Evolutionary conservation across 2,888 invertebrate species (phyloP).

Genomic region (Arrhopalites spinosus): DNA sequence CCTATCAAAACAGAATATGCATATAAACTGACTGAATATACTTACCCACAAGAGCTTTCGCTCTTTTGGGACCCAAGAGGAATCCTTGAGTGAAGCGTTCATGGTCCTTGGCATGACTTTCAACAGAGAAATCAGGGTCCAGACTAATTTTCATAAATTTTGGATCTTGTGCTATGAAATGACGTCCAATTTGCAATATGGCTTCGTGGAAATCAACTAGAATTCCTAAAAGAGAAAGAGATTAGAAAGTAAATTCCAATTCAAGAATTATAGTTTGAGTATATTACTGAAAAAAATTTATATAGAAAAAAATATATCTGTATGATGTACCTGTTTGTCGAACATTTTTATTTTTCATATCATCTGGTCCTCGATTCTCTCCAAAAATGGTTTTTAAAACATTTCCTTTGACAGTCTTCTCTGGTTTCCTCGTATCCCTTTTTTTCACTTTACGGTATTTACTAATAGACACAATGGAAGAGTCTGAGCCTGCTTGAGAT

Average conservation of each 20-base stretch:
- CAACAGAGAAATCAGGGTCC: constrained; percentile 92
- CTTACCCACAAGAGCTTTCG: constrained; percentile 84
- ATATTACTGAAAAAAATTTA: neutral
- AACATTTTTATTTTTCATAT: constrained; percentile 92
- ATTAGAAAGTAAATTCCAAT: constrained; percentile 5
- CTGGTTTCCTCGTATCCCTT: constrained; percentile 82
- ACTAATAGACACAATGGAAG: constrained; percentile 35
- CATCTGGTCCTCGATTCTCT: constrained; percentile 76
- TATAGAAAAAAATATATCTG: too few relatives aligned
- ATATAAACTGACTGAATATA: too few relatives aligned
- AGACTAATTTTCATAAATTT: constrained; percentile 73
- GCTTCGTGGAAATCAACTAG: constrained; percentile 96
- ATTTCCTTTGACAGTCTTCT: constrained; percentile 84
- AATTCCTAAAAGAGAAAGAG: constrained; percentile 68
- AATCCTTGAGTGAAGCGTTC: constrained; percentile 66
- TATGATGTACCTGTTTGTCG: constrained; percentile 82
- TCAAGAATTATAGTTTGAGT: neutral
- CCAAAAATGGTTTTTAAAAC: constrained; percentile 68
- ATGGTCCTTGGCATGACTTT: constrained; percentile 91
- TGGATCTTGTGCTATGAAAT: constrained; percentile 92
- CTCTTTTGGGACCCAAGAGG: constrained; percentile 73
- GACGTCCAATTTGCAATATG: constrained; percentile 88
- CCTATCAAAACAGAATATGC: neutral
- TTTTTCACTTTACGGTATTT: constrained; percentile 51
- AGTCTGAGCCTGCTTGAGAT: constrained; percentile 41